phyloP scores from a whole-genome alignment of 1,140 invertebrate species.

The Drosophila funebris region DNA sequence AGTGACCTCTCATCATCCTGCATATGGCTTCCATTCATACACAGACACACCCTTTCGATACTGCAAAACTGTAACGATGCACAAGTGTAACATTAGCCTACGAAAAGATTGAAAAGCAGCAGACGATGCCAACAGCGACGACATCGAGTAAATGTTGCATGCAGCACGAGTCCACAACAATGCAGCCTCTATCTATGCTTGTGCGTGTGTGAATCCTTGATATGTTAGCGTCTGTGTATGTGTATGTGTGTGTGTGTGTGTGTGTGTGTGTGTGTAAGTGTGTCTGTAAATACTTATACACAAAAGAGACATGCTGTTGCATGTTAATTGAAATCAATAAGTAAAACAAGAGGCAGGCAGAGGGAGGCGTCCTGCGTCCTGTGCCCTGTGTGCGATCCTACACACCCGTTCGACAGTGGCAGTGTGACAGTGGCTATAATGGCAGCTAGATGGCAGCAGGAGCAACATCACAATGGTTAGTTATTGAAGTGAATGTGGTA shows the following conservation, averaged over 20 bases:
- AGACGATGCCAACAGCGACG: conserved; percentile 42
- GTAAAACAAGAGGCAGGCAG: conserved; percentile 40
- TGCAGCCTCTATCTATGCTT: conserved; percentile 37
- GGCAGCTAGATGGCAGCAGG: conserved; percentile 50
- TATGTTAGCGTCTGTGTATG: too few species aligned
- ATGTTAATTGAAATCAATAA: conserved; percentile 83
- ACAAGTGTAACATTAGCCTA: conserved; percentile 80
- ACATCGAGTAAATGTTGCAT: conserved; percentile 45
- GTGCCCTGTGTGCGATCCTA: conserved; percentile 11
- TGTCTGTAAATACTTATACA: conserved; percentile 34
- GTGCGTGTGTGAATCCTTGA: conserved; percentile 13
- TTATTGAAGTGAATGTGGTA: conserved; percentile 78
- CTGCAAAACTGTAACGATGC: conserved; percentile 67
- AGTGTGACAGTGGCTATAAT: conserved; percentile 59
- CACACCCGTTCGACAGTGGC: neutral
- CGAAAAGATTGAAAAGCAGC: conserved; percentile 76
- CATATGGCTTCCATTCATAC: neutral
- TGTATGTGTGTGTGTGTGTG: conserved; percentile 12
- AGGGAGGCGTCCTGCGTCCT: conserved; percentile 6
- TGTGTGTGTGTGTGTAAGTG: conserved; percentile 1
- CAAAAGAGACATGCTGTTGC: conserved; percentile 78
- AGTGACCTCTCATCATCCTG: conserved; percentile 13
- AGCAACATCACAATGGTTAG: conserved; percentile 75
- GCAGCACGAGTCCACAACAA: conserved; percentile 32
- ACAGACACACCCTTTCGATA: neutral